Evolutionary conservation across 2,113 vertebrate species (phyloP), one percentile per base, ranked within the genome.

Genomic region (Alexandromys fortis): DNA sequence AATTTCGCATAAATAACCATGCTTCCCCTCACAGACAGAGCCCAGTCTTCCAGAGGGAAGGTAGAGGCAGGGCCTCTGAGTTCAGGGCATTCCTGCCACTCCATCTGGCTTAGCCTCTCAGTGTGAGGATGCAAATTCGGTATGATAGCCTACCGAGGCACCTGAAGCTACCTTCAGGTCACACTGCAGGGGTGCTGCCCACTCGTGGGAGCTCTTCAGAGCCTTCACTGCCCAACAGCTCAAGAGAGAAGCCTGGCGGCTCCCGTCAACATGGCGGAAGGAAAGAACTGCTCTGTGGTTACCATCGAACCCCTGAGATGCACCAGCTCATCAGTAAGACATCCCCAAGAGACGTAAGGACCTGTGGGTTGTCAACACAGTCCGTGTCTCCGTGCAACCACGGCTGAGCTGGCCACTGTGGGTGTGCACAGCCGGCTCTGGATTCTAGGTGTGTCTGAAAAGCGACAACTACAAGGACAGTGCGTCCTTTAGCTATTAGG

Each of bases 11-110:
- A 88, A 97, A 97, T 95, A 97, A 97, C 94, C 95, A 19, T 33
- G 89, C 68, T 85, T 90, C 87, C 33, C 96, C 86, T 94, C 96
- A 91, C 94, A 97, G 72, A 88, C 87, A 97, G 93, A 87, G 77
- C 94, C 63, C 79, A 96, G 94, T 96, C 90, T 97, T 89, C 94
- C 90, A 97, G 92, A 87, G 58, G 97, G 91, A 77, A 96, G 72
- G 89, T 81, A n/a, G 96, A 97, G 91, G 95, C 75, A 94, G 96
- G 91, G 67, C 45, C 96, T 98, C 97, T 97, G 95, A 96, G 87
- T 93, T 73, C 93, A 91, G 89, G 73, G 96, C 96, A 89, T 38
- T 61, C 81, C 86, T 96, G 88, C 85, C 67, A 94, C 83, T 58
- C 88, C 73, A 97, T 91, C 12, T 79, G 52, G 88, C 81, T 98